Base-by-base conservation (phyloP, 2,888 invertebrate genomes). In the Zygogramma bicolorata region DNA sequence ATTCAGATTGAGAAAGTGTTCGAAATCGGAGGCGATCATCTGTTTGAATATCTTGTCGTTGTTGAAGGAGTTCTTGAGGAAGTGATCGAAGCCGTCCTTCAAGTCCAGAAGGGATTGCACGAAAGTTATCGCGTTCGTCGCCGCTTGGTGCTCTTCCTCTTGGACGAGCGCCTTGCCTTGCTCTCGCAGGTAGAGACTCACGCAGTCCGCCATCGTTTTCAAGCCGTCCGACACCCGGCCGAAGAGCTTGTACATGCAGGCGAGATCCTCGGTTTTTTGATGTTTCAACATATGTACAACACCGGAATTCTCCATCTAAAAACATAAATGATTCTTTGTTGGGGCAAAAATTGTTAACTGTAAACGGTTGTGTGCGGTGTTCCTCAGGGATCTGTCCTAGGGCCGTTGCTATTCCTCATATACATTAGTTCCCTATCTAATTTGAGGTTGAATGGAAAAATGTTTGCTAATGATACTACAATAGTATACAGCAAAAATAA, bases 211-310 rank as follows among this genome's bases (percentile, higher is more conserved):
- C 89, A 99, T 97, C 3, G 98, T 97, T 87, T 96, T 95, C 82
- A 99, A 90, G 13, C 99, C 99, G 84, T 97, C 95, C 38, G 90
- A 89, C 76, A 99, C 98, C 76, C 98, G 93, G 77, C 94, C 94
- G 88, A 99, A 94, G 84, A 99, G 89, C 89, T 98, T 98, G 89
- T 98, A 99, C 94, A 99, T 98, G 88, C 98, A 97, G 70, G 95
- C 95, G 83, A 99, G 90, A 89, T 99, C 99, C 83, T 96, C 95
- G 40, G 97, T 97, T 89, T 97, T 97, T 83, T 97, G 96, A 88
- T 98, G 97, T 89, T 96, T 94, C 83, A 99, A 89, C 99, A 99
- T 99, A 87, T 98, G 97, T 66, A 99, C 97, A 75, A 99, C 98
- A 77, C 99, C 99, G 6, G 98, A 98, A 88, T 99, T 99, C 89